Evolutionary conservation across 2,797 vertebrate species (phyloP), one percentile per base, ranked within the genome.

Genomic region (Mastacembelus armatus): DNA sequence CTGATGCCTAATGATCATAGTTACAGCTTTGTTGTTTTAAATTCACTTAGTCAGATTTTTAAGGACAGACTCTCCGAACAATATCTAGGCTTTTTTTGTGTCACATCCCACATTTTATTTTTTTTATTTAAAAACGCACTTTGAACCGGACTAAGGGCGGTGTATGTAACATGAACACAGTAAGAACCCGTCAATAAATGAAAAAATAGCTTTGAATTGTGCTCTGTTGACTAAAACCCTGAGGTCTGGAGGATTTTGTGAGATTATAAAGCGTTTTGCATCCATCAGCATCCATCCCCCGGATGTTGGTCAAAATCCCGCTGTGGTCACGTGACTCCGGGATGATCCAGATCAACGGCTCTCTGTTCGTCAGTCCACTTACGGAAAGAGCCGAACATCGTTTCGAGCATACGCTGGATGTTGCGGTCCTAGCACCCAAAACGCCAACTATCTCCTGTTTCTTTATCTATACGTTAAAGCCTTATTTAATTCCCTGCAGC

Each of bases 321-420:
- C 56, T 9, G 18, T 3, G 86, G 86, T 93, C 93, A 94, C 90
- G 86, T 94, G 93, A 85, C 80, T 40, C 45, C n/a, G 50, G 80
- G 89, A 85, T 80, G 90, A 90, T 78, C 78, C 74, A 77, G 84
- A 90, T 91, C 91, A 91, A 70, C 65, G 55, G 67, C 62, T 61
- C 51, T 42, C 45, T 10, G 63, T 43, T 51, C 4, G 45, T 33
- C 43, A 15, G 26, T 64, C 62, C 67, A 43, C 57, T 69, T 11
- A 43, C 72, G 19, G 72, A 75, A 84, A 71, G 74, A 15, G 39
- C 21, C 42, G 35, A 10, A 38, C 77, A 36, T 43, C 60, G 47
- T 4, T 3, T 42, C 61, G 11, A 59, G 63, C 80, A 24, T 4
- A 65, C 39, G 18, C 66, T 78, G 80, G 85, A 91, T 80, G 86